Evolutionary conservation across 2,797 vertebrate species (phyloP).

Genomic region (Scleropages formosus): DNA sequence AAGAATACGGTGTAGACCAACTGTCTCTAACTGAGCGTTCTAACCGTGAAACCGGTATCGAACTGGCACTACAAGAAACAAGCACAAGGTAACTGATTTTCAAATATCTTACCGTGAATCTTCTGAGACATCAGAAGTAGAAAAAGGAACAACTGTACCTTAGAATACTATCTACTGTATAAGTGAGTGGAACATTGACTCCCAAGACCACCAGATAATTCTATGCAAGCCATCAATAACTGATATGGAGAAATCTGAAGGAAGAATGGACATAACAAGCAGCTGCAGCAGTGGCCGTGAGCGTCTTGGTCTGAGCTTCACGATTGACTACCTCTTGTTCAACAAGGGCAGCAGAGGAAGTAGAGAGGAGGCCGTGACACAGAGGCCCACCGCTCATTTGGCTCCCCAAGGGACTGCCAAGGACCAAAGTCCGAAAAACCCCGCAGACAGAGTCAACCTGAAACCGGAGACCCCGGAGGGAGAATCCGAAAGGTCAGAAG

Average conservation of each 20-base stretch:
- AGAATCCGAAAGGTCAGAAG: conserved; percentile 31
- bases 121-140: neutral
- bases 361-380: conserved; percentile 46
- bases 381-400: conserved; percentile 40
- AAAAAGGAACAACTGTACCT: neutral
- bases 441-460: neutral
- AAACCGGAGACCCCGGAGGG: conserved; percentile 34
- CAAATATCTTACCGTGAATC: neutral
- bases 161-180: neutral
- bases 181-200: neutral
- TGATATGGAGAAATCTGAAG: neutral
- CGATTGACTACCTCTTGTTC: conserved; percentile 74
- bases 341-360: conserved; percentile 63
- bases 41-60: neutral
- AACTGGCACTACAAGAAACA: neutral
- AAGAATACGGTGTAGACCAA: neutral
- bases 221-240: neutral
- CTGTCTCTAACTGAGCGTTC: neutral
- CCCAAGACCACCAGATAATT: neutral
- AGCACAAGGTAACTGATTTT: neutral
- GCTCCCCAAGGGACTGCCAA: conserved; percentile 37
- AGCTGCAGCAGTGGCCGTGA: conserved; percentile 49
- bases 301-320: conserved; percentile 70
- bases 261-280: conserved; percentile 56
- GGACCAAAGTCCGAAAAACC: conserved; percentile 44